These are phyloP conservation scores for Zaprionus lineosus DNA, from an alignment of 2,888 invertebrate species.

Conservation along the genomic window DNA sequence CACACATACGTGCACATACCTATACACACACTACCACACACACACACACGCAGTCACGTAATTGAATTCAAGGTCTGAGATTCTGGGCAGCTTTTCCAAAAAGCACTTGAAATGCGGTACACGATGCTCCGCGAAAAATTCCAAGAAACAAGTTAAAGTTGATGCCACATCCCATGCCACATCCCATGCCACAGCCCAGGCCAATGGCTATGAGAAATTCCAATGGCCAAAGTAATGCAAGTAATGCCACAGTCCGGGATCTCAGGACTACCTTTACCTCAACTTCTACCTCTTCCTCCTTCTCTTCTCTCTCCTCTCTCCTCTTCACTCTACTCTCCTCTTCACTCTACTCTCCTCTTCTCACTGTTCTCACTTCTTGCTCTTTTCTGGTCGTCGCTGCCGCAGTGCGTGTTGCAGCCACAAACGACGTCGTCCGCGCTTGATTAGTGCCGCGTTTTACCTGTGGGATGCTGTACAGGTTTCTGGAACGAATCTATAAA, in stretches of 20 bases:
- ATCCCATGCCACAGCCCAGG: conserved; percentile 17
- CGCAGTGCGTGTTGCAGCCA: conserved; percentile 12
- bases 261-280: conserved; percentile 18
- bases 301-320: conserved; percentile 1
- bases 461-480: conserved; percentile 72
- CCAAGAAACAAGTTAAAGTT: conserved; percentile 72
- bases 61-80: conserved; percentile 67
- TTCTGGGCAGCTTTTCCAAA: conserved; percentile 44
- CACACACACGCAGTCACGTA: conserved; percentile 38
- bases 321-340: neutral
- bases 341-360: neutral
- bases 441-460: conserved; percentile 76
- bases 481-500: conserved; percentile 77
- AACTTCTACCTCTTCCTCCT: conserved; percentile 19
- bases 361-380: too few relatives aligned
- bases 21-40: conserved; percentile 27
- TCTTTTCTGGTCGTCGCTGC: conserved; percentile 10
- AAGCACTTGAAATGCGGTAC: conserved; percentile 62
- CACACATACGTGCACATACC: conserved; percentile 1
- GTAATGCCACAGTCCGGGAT: conserved; percentile 39
- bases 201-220: conserved; percentile 58
- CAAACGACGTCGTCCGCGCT: conserved; percentile 30
- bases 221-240: conserved; percentile 66
- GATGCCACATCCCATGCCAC: too few relatives aligned
- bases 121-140: conserved; percentile 30